Percentiles rank a stretch among this genome's conserved stretches.
Evolutionary conservation across 2,888 invertebrate genomes (phyloP).

Genomic region (Phaonia tiefii): DNA sequence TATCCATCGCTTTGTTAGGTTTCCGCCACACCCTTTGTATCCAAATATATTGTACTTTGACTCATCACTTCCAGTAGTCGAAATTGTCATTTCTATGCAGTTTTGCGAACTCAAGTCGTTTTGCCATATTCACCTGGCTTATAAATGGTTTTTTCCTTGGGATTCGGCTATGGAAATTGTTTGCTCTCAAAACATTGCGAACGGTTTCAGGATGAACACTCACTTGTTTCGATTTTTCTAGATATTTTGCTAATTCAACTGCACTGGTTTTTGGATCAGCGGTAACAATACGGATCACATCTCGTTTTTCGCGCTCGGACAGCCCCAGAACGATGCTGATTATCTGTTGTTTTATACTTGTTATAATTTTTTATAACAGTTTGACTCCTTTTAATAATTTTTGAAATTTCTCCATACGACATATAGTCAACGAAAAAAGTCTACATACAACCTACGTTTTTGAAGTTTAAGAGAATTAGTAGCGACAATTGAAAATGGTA

Average conservation of each 20-base stretch:
- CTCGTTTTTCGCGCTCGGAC: not conserved
- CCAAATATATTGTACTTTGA: too few species aligned
- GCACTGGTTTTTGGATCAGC: conserved; percentile 2
- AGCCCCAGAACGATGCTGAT: not conserved
- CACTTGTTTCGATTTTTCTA: not conserved
- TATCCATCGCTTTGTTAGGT: too few species aligned
- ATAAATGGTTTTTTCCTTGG: not conserved
- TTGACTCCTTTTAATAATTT: not conserved
- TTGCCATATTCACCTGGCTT: not conserved
- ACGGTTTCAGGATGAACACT: conserved; percentile 5
- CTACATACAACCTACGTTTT: too few species aligned
- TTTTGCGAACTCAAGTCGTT: too few species aligned
- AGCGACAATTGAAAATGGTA: too few species aligned
- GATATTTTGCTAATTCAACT: not conserved
- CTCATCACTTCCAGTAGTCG: too few species aligned
- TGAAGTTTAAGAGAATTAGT: too few species aligned
- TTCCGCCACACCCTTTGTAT: not conserved
- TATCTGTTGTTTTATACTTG: not conserved
- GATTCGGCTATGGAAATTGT: not conserved
- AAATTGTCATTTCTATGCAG: not conserved
- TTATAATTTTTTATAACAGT: not conserved
- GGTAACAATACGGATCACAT: too few species aligned
- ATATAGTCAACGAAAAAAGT: too few species aligned
- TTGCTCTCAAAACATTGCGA: not conserved
- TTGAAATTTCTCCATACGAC: too few species aligned